phyloP scores from a whole-genome alignment of 2,888 invertebrate species.

The Carterocephalus palaemon region DNA sequence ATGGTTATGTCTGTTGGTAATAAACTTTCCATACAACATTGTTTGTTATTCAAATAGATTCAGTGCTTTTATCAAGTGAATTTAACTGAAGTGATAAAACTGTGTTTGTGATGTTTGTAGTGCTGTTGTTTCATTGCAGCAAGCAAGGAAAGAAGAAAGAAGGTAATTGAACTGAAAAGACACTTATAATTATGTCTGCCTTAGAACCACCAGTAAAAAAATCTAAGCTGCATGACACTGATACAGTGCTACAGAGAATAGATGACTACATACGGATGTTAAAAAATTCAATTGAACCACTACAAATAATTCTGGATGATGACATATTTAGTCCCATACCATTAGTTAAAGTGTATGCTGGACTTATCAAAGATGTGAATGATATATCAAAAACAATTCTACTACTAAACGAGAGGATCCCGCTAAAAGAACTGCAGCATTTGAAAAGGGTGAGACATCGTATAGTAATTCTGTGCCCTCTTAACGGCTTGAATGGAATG shows the following conservation, averaged over 20 bases:
- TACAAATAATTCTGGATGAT: conserved; percentile 76
- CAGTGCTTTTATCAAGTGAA: conserved; percentile 12
- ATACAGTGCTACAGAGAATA: conserved; percentile 31
- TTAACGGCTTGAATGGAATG: conserved; percentile 35
- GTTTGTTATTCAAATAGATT: neutral
- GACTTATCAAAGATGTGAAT: conserved; percentile 79
- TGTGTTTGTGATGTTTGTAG: conserved; percentile 60
- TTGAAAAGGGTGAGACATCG: conserved; percentile 84
- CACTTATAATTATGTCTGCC: conserved; percentile 22
- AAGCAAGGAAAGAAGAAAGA: conserved; percentile 29
- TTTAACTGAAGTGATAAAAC: conserved; percentile 18
- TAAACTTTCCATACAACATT: neutral
- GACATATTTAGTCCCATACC: conserved; percentile 70
- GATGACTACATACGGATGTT: conserved; percentile 44
- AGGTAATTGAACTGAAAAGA: conserved; percentile 15
- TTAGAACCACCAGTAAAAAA: conserved; percentile 52
- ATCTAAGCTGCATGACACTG: conserved; percentile 33
- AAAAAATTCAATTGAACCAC: conserved; percentile 41
- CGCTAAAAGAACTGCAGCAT: conserved; percentile 82
- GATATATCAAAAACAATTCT: conserved; percentile 81
- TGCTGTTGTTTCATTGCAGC: conserved; percentile 64
- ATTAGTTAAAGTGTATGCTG: conserved; percentile 79
- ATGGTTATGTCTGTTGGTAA: no score
- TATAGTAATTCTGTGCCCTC: conserved; percentile 78
- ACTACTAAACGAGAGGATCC: conserved; percentile 77